These are phyloP conservation scores for Bubo bubo DNA, from an alignment of 2,113 vertebrate genomes.

Conservation along the genomic window DNA sequence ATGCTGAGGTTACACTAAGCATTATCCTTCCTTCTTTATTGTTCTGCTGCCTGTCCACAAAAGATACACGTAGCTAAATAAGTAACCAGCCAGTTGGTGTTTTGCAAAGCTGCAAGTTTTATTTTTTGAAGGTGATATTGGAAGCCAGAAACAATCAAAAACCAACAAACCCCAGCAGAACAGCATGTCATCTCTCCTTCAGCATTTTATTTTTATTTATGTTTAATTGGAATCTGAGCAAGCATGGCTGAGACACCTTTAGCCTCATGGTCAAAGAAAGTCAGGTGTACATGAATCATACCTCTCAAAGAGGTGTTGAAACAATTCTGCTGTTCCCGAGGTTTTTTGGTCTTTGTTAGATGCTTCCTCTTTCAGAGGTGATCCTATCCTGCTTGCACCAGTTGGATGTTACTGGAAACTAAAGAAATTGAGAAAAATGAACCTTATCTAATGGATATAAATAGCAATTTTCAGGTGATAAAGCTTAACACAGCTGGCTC, in stretches of 20 bases:
- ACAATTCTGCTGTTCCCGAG: not conserved
- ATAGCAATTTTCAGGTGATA: not conserved
- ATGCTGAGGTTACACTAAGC: not conserved
- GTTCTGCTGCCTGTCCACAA: not conserved
- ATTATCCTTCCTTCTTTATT: not conserved
- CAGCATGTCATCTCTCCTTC: not conserved
- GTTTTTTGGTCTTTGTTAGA: not conserved
- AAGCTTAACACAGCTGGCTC: not conserved
- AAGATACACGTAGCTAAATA: not conserved
- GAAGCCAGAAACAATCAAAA: not conserved
- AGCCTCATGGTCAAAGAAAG: not conserved
- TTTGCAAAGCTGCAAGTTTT: not conserved
- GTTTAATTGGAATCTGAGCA: constrained; percentile 15
- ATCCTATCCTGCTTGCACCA: not conserved
- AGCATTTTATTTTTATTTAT: not conserved
- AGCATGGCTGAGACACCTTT: not conserved
- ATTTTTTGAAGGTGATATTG: not conserved
- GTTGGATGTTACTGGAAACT: not conserved
- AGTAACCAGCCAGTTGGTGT: not conserved
- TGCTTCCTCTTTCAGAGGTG: not conserved
- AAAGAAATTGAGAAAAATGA: not conserved
- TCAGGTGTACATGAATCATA: not conserved
- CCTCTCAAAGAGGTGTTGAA: not conserved
- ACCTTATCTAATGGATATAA: not conserved
- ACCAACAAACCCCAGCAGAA: not conserved